Conservation (phyloP, 2,888 invertebrate species). For the Pardosa pseudoannulata region DNA sequence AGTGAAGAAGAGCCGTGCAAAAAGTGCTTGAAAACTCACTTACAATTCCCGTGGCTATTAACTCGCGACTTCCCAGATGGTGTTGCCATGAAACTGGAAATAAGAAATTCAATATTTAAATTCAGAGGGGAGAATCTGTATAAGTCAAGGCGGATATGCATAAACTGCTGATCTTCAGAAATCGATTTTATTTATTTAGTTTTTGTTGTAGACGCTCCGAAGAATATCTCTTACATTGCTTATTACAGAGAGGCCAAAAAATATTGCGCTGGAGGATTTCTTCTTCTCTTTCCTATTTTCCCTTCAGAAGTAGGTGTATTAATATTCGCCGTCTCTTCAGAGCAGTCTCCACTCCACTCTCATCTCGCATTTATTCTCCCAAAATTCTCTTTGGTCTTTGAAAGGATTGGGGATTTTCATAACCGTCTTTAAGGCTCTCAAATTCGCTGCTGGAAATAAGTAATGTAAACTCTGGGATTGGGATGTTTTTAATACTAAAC, state of each 20-base stretch:
- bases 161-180: constrained; percentile 14
- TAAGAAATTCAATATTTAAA: constrained; percentile 19
- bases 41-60: constrained; percentile 15
- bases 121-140: not conserved
- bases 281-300: not conserved
- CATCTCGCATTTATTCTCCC: not conserved
- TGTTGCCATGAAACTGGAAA: constrained; percentile 5
- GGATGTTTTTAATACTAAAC: no score
- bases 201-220: not conserved
- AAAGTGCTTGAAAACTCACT: constrained; percentile 6
- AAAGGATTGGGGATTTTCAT: no score
- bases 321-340: not conserved
- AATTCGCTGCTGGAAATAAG: no score
- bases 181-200: constrained; percentile 13
- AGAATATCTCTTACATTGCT: constrained; percentile 2
- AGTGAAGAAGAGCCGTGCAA: not conserved
- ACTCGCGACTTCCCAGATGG: constrained; percentile 3
- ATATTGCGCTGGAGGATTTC: not conserved
- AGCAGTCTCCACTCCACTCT: no score
- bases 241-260: not conserved
- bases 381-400: not conserved
- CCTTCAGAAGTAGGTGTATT: not conserved
- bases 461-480: no score
- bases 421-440: not conserved
- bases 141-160: not conserved